Base-by-base conservation (phyloP, 2,113 vertebrate species). In the Cricetomys ansorgei region DNA sequence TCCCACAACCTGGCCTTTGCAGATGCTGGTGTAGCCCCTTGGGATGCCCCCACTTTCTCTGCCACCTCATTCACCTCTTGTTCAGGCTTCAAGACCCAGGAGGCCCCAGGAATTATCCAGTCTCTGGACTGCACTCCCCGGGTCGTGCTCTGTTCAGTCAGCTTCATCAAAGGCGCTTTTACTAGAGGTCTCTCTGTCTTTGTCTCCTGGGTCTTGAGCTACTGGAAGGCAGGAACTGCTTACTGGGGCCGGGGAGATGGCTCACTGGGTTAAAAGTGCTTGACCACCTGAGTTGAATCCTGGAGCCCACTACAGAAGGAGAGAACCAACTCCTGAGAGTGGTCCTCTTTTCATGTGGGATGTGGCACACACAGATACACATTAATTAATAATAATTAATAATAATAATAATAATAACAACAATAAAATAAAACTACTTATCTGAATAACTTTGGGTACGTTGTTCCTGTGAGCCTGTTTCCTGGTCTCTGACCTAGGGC, bases 401-500 rank as follows among this genome's bases (percentile, higher is more conserved):
- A 37, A 67, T 67, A 1, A 29, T 29, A 64, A 64, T 29, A 11
- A 62, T 34, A 67, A 67, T 34, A 13, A 67, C 12, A 67, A 9
- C 3, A 67, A 67, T 12, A 67, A 67, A 13, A n/a, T n/a, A n/a
- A 34, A 79, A 59, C 37, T n/a, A n/a, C 50, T 6, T 62, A 48
- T 48, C 76, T 77, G 13, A 73, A 34, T 73, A 80, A 80, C 10
- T 29, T 69, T 16, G 3, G 17, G 31, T 23, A 27, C 9, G 1
- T 70, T 48, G 64, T n/a, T 70, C 48, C 37, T 67, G 25, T 62
- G 45, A 89, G 29, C 62, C 83, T 92, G 73, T 84, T 85, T 92
- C 48, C 65, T 94, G 53, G 67, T n/a, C 85, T 86, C 75, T 90
- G 93, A 92, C 40, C 16, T 57, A 69, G 53, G 84, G 65, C 75